Conservation (phyloP, 2,797 vertebrate genomes). For the Carcharodon carcharias region DNA sequence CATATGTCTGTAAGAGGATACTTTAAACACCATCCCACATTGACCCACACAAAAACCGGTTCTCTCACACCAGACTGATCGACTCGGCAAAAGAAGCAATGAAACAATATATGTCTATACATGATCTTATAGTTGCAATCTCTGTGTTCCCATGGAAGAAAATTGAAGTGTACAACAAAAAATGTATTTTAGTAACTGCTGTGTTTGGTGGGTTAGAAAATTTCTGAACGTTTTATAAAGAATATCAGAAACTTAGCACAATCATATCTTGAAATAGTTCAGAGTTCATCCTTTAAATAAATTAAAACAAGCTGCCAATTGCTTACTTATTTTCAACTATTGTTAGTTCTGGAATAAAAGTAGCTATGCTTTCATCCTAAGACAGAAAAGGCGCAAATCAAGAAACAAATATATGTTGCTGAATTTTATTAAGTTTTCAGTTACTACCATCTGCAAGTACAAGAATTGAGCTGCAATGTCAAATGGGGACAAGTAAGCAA, state of each 20-base stretch:
- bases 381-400: background rate
- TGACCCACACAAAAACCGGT: background rate
- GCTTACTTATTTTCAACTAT: background rate
- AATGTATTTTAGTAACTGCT: too few relatives aligned
- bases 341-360: background rate
- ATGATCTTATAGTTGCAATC: background rate
- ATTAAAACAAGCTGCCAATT: background rate
- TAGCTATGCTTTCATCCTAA: conserved; percentile 2
- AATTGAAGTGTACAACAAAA: background rate
- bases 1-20: background rate
- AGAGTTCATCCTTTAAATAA: background rate
- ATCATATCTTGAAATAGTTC: background rate
- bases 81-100: background rate
- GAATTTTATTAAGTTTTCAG: background rate
- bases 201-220: background rate
- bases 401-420: background rate
- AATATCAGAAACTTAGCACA: background rate
- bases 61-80: background rate
- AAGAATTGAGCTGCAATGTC: background rate
- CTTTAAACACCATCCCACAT: background rate
- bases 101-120: background rate
- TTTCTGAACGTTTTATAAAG: background rate
- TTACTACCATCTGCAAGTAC: background rate
- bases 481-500: background rate
- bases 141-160: too few relatives aligned